Evolutionary conservation across 2,888 invertebrate genomes (phyloP), one percentile per base, ranked within the genome.

Genomic region (Fragum fragum): DNA sequence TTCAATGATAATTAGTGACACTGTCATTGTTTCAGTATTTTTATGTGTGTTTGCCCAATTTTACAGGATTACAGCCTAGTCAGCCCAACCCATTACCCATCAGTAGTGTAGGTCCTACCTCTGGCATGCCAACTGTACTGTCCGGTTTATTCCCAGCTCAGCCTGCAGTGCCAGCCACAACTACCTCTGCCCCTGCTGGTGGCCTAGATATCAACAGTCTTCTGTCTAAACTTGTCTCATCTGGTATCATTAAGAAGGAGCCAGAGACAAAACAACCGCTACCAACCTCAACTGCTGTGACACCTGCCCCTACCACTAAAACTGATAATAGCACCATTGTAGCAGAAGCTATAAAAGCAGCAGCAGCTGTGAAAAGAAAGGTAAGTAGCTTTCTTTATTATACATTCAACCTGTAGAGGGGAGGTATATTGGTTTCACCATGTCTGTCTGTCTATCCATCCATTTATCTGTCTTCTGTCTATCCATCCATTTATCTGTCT

Each of bases 171-270:
- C 39, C 76, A 42, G 57, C 82, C 7, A 29, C 76, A 14, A 73
- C 84, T 9, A 52, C 82, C 5, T 32, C 77, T 18, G 73, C 84
- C 7, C 53, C 85, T 36, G 75, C 82, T 1, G 71, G 80, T 68
- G 78, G 88, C 57, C 53, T 95, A 3, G 97, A 98, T 91, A 97
- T 99, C 29, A 97, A 96, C 82, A 97, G 97, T 87, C 95, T 99
- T 36, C 97, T 98, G 93, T 97, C 97, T 83, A 97, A 97, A 94
- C 95, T 99, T 9, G 96, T 98, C 0, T 97, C 97, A 0, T 97
- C 97, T 1, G 98, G 97, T n/a, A 96, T 97, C 69, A 96, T 97
- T 28, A 81, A 81, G 57, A 84, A 83, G 73, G 84, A 85, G 6
- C 57, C 52, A 32, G 77, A 78, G n/a, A 52, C 47, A 26, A 36